Evolutionary conservation across 2,888 invertebrate species (phyloP).

Genomic region (Heliconius sara): DNA sequence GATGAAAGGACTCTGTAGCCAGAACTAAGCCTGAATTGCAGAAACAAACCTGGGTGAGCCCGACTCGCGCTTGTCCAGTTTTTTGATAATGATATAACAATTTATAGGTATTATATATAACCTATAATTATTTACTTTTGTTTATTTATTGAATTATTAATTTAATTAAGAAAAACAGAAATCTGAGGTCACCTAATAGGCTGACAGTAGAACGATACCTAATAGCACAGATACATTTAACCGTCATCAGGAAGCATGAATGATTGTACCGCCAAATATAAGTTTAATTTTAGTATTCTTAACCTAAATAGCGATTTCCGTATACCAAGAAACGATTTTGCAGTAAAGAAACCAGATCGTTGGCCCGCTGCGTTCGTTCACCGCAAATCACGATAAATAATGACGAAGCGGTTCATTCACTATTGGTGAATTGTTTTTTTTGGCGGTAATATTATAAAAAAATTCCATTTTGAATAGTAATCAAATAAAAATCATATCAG

Average conservation of each 20-base stretch:
- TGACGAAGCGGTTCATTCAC: conserved; percentile 46
- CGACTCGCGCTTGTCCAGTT: no score
- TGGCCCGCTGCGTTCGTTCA: conserved; percentile 58
- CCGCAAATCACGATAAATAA: conserved; percentile 55
- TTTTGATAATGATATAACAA: background rate
- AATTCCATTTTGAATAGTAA: background rate
- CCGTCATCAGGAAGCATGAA: conserved; percentile 20
- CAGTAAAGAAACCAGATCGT: conserved; percentile 55
- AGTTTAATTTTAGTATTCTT: conserved; percentile 43
- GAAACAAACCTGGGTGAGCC: no score
- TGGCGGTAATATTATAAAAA: conserved; percentile 21
- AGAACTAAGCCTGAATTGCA: no score
- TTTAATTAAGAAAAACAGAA: background rate
- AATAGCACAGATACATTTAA: background rate
- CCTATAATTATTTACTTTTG: background rate
- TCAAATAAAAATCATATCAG: no score
- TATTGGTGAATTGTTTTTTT: conserved; percentile 37
- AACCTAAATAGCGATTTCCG: conserved; percentile 61
- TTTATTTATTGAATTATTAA: background rate
- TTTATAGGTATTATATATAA: background rate
- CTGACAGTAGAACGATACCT: background rate
- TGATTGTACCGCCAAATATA: conserved; percentile 24
- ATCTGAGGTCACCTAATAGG: background rate
- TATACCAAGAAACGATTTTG: conserved; percentile 57
- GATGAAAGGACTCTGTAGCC: no score